These are phyloP conservation scores for Dione juno DNA, from an alignment of 2,888 invertebrate genomes.

Conservation along the genomic window DNA sequence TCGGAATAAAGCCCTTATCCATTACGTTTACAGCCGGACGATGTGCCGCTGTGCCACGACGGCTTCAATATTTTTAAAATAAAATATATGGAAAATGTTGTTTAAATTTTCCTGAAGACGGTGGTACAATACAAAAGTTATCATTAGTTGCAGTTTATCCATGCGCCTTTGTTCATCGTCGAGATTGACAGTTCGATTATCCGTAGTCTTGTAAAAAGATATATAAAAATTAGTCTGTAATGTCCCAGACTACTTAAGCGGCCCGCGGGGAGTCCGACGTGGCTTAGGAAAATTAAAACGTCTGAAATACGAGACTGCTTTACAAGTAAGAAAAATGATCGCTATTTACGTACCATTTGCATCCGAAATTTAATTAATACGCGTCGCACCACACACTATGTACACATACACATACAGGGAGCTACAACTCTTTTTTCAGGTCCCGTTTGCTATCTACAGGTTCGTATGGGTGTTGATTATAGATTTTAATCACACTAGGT, in stretches of 20 bases:
- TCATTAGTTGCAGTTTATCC: conserved; percentile 60
- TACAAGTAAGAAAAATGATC: conserved; percentile 64
- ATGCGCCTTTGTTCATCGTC: conserved; percentile 66
- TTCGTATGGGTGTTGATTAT: too few relatives aligned
- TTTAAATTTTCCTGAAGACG: conserved; percentile 11
- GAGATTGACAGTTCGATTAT: conserved; percentile 82
- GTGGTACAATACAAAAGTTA: conserved; percentile 55
- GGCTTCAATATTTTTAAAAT: too few relatives aligned
- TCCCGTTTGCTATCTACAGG: not conserved
- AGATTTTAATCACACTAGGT: too few relatives aligned
- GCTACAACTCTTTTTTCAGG: not conserved
- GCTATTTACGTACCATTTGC: conserved; percentile 45
- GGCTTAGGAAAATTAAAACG: conserved; percentile 68
- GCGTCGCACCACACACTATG: too few relatives aligned
- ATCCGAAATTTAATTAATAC: conserved; percentile 49
- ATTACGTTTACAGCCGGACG: too few relatives aligned
- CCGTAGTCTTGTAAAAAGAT: conserved; percentile 71
- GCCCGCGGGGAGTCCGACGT: conserved; percentile 64
- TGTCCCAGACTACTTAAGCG: conserved; percentile 77
- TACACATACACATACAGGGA: not conserved
- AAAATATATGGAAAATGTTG: not conserved
- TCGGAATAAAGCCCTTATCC: too few relatives aligned
- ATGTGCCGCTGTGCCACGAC: too few relatives aligned
- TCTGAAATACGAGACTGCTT: conserved; percentile 67
- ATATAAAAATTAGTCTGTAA: conserved; percentile 78